Evolutionary conservation across 2,888 invertebrate genomes (phyloP).

Genomic region (Hoplodrina ambigua): DNA sequence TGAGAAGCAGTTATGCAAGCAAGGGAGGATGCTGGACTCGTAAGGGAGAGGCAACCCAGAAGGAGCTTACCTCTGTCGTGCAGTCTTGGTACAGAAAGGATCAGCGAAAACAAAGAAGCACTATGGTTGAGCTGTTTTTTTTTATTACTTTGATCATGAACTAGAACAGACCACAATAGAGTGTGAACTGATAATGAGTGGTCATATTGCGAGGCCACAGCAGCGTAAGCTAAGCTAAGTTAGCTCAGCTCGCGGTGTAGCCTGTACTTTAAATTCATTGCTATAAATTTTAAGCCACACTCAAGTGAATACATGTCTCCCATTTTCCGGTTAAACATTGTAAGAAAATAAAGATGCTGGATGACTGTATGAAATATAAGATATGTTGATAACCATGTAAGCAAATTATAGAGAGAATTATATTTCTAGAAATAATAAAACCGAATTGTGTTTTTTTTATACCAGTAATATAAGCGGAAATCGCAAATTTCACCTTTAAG

Average conservation of each 20-base stretch:
- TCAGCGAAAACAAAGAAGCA: too few species aligned
- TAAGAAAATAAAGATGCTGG: constrained; percentile 29
- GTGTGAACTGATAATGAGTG: not conserved
- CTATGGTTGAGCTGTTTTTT: too few species aligned
- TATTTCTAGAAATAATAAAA: not conserved
- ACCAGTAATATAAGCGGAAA: too few species aligned
- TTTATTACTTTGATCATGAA: too few species aligned
- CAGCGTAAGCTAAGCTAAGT: not conserved
- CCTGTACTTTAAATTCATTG: constrained; percentile 5
- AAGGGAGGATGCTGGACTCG: too few species aligned
- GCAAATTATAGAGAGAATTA: not conserved
- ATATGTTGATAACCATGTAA: constrained; percentile 1
- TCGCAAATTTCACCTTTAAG: too few species aligned
- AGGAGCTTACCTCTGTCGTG: not conserved
- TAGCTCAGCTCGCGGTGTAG: constrained; percentile 6
- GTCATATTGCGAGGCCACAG: not conserved
- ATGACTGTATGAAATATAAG: constrained; percentile 9
- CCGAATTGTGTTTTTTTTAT: too few species aligned
- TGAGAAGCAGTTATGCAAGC: too few species aligned
- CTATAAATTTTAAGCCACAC: constrained; percentile 54
- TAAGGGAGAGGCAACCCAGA: too few species aligned
- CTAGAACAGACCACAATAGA: too few species aligned
- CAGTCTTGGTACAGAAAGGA: too few species aligned
- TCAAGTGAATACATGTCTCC: constrained; percentile 35
- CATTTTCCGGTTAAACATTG: constrained; percentile 32